Percentiles rank a stretch among this genome's conserved stretches.
Evolutionary conservation across 2,797 vertebrate species (phyloP).

Genomic region (Peromyscus melanophrys): DNA sequence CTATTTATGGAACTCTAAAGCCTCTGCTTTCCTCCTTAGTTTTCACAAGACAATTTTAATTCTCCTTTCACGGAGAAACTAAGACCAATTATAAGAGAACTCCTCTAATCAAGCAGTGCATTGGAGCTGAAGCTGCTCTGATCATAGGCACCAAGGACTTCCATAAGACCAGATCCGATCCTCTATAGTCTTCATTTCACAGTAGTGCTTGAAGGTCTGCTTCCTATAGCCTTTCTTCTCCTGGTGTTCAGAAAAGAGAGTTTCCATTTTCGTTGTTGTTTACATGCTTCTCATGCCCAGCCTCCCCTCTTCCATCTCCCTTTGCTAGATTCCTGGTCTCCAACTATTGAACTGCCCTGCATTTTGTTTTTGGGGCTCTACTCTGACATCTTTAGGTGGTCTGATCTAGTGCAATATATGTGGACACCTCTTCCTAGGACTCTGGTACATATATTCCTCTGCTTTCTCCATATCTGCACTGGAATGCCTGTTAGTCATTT

Average conservation of each 20-base stretch:
- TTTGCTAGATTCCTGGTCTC: background rate
- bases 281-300: background rate
- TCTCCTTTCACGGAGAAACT: conserved; percentile 39
- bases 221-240: background rate
- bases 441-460: background rate
- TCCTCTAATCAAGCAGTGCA: background rate
- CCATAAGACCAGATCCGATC: background rate
- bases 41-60: conserved; percentile 47
- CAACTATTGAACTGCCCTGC: background rate
- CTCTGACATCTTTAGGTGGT: background rate
- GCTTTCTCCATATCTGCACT: background rate
- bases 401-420: background rate
- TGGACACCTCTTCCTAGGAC: background rate
- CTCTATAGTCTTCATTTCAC: conserved; percentile 12
- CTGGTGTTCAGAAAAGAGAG: background rate
- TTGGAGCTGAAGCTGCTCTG: conserved; percentile 1
- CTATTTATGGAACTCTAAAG: background rate
- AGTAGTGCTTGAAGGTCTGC: background rate
- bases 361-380: background rate
- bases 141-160: background rate
- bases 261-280: background rate
- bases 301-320: background rate
- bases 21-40: background rate
- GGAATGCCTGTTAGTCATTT: background rate
- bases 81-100: background rate